Evolutionary conservation across 2,888 invertebrate species (phyloP).

Genomic region (Sinotaia quadrata): DNA sequence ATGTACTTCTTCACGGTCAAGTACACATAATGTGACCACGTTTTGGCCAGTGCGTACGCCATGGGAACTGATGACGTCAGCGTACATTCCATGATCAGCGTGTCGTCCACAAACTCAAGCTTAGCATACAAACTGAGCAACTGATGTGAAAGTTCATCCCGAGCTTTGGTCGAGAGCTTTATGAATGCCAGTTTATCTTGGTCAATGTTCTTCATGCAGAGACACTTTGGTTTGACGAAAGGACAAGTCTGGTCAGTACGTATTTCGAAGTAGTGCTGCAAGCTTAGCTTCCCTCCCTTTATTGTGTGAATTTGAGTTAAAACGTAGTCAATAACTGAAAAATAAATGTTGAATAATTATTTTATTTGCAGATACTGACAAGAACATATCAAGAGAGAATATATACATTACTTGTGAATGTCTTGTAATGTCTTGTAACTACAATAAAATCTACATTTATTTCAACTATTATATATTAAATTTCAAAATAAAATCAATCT

Average conservation of each 20-base stretch:
- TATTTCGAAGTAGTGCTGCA: constrained; percentile 24
- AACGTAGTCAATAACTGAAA: neutral
- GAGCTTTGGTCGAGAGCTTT: neutral
- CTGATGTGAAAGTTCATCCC: neutral
- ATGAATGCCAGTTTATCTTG: neutral
- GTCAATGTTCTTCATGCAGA: neutral
- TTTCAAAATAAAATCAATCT: too few species aligned
- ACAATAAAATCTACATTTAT: too few species aligned
- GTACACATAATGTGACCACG: constrained; percentile 11
- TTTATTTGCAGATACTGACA: too few species aligned
- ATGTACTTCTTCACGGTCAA: neutral
- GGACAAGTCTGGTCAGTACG: neutral
- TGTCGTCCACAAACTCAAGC: neutral
- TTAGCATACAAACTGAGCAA: neutral
- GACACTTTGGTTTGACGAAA: constrained; percentile 2
- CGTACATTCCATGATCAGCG: neutral
- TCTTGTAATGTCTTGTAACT: too few species aligned
- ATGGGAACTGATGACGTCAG: neutral
- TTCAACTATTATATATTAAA: too few species aligned
- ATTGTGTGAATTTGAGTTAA: constrained; percentile 15
- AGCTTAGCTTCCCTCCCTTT: constrained; percentile 8
- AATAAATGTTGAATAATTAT: too few species aligned
- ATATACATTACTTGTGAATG: too few species aligned
- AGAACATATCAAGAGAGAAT: too few species aligned
- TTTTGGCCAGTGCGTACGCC: neutral